These are phyloP conservation scores for Acholoe squamosa DNA, from an alignment of 2,888 invertebrate genomes.

Conservation along the genomic window DNA sequence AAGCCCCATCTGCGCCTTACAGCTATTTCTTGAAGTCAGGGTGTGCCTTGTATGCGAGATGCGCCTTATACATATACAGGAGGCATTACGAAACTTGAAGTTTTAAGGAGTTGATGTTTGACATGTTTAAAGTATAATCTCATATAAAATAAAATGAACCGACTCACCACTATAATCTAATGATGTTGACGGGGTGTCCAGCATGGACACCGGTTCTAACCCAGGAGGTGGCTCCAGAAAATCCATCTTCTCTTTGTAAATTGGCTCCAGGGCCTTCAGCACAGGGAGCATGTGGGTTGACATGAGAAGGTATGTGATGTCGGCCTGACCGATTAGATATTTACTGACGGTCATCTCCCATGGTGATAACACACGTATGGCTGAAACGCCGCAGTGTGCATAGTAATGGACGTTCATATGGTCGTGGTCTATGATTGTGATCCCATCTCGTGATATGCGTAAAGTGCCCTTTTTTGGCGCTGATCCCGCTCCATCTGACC, in stretches of 20 bases:
- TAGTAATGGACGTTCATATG: conserved; percentile 72
- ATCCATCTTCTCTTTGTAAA: conserved; percentile 35
- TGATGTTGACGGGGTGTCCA: background rate
- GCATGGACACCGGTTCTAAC: background rate
- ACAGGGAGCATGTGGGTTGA: conserved; percentile 70
- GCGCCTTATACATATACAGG: too few species aligned
- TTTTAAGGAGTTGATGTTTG: too few species aligned
- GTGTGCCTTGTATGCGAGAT: too few species aligned
- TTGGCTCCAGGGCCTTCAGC: conserved; percentile 57
- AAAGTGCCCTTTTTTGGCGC: conserved; percentile 46
- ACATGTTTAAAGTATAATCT: background rate
- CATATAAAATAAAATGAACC: background rate
- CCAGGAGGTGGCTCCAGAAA: conserved; percentile 37
- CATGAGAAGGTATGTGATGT: conserved; percentile 71
- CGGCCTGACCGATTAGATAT: conserved; percentile 73
- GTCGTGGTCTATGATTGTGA: conserved; percentile 65
- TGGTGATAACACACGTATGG: conserved; percentile 72
- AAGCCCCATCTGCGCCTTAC: too few species aligned
- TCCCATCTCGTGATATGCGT: conserved; percentile 56
- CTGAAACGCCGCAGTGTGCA: conserved; percentile 72
- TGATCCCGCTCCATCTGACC: conserved; percentile 20
- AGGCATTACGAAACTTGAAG: too few species aligned
- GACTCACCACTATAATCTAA: background rate
- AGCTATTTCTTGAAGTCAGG: too few species aligned
- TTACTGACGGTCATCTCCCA: conserved; percentile 73